Percentiles rank a stretch among this genome's conserved stretches.
These are phyloP conservation scores for Nineta flava DNA, from an alignment of 2,888 invertebrate species.

Conservation along the genomic window DNA sequence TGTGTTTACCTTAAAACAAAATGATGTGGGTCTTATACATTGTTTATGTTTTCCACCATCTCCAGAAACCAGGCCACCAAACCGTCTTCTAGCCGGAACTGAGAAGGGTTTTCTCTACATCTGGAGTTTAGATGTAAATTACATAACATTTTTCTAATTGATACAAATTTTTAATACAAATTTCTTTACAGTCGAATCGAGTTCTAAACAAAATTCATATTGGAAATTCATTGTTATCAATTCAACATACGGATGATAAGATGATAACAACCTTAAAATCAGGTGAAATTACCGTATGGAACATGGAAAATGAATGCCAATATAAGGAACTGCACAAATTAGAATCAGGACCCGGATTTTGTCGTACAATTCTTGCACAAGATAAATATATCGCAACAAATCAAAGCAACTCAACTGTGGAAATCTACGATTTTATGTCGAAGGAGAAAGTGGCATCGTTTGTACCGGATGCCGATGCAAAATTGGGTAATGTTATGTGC, in stretches of 20 bases:
- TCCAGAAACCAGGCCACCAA: slow-evolving; percentile 34
- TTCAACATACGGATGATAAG: slow-evolving; percentile 42
- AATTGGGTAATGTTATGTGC: slow-evolving; percentile 49
- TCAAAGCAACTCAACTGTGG: slow-evolving; percentile 39
- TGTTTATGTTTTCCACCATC: slow-evolving; percentile 50
- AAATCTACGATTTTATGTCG: slow-evolving; percentile 27
- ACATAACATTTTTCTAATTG: not conserved
- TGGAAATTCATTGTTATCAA: slow-evolving; percentile 44
- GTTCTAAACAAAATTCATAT: slow-evolving; percentile 47
- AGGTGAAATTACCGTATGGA: slow-evolving; percentile 51
- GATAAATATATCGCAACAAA: slow-evolving; percentile 46
- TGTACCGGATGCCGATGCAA: slow-evolving; percentile 25
- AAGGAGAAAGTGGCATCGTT: slow-evolving; percentile 26
- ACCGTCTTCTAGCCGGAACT: slow-evolving; percentile 55
- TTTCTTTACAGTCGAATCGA: slow-evolving; percentile 48
- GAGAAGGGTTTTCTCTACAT: slow-evolving; percentile 58
- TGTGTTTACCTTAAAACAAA: slow-evolving; percentile 52
- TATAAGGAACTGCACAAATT: slow-evolving; percentile 40
- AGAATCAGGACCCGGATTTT: slow-evolving; percentile 52
- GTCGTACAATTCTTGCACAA: slow-evolving; percentile 45
- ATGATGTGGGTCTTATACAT: slow-evolving; percentile 51
- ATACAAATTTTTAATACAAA: slow-evolving; percentile 4
- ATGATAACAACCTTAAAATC: slow-evolving; percentile 62
- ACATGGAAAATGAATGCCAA: slow-evolving; percentile 35
- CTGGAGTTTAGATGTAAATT: slow-evolving; percentile 60